A percentile compares a stretch with the other conserved stretches of the same genome.
Conservation (phyloP, 2,888 invertebrate genomes). For the Galerucella nymphaeae region DNA sequence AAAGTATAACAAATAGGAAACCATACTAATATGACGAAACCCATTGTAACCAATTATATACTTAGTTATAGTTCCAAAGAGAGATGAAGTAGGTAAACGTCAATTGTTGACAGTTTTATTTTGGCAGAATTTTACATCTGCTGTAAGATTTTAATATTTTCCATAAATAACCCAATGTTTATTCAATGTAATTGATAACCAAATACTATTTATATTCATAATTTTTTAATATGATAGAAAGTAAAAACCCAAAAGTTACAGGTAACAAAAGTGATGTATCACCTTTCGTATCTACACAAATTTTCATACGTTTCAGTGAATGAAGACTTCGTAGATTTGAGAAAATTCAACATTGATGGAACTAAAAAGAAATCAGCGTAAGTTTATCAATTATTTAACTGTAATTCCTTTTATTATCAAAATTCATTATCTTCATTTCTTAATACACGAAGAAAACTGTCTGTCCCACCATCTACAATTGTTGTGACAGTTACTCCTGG, state of each 20-base stretch:
- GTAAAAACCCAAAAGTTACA: constrained; percentile 39
- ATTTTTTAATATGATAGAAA: not conserved
- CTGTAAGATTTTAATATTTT: not conserved
- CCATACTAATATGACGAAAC: no score
- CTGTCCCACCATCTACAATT: no score
- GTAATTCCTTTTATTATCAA: no score
- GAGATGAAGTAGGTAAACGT: not conserved
- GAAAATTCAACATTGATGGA: constrained; percentile 16
- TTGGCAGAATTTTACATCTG: constrained; percentile 2
- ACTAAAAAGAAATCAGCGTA: not conserved
- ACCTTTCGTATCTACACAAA: not conserved
- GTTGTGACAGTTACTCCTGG: no score
- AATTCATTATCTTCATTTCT: no score
- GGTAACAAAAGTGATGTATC: constrained; percentile 32
- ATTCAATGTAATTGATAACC: not conserved
- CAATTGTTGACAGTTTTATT: not conserved
- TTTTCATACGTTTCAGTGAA: constrained; percentile 42
- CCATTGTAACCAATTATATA: no score
- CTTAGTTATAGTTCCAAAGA: not conserved
- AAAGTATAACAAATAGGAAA: no score
- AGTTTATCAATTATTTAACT: no score
- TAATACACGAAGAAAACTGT: no score
- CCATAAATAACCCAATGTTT: not conserved
- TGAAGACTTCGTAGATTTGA: constrained; percentile 47
- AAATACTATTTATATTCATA: not conserved